Conservation (phyloP, 2,797 vertebrate species). For the Triplophysa yarkandensis region DNA sequence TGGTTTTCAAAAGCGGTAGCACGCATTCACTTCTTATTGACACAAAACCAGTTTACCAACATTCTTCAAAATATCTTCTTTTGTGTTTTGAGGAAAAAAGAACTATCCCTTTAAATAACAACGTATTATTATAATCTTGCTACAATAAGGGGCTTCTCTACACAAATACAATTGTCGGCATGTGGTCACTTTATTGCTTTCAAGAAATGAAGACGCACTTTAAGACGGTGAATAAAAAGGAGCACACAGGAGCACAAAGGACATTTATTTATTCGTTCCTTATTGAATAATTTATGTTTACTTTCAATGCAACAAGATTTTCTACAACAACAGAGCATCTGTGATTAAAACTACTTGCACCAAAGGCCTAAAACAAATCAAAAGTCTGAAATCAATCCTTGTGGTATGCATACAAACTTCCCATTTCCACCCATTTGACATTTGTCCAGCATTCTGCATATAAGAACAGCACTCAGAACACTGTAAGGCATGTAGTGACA, state of each 20-base stretch:
- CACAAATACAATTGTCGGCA: slow-evolving; percentile 18
- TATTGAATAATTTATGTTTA: slow-evolving; percentile 12
- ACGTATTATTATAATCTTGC: not conserved
- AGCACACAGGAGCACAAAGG: slow-evolving; percentile 26
- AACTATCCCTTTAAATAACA: too few relatives aligned
- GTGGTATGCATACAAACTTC: slow-evolving; percentile 73
- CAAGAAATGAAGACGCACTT: not conserved
- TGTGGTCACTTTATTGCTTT: slow-evolving; percentile 16
- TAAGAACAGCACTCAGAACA: slow-evolving; percentile 42
- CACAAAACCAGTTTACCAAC: too few relatives aligned
- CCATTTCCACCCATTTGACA: slow-evolving; percentile 69
- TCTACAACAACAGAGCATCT: slow-evolving; percentile 54
- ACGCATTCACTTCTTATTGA: too few relatives aligned
- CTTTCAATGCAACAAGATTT: slow-evolving; percentile 37
- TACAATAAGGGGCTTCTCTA: not conserved
- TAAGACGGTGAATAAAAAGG: slow-evolving; percentile 8
- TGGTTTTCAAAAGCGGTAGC: too few relatives aligned
- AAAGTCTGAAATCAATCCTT: slow-evolving; percentile 50
- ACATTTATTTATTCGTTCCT: slow-evolving; percentile 37
- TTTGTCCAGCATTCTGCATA: slow-evolving; percentile 66
- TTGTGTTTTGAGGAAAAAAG: too few relatives aligned
- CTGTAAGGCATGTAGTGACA: slow-evolving; percentile 57
- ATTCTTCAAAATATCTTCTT: too few relatives aligned
- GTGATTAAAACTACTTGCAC: slow-evolving; percentile 33
- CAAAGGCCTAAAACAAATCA: not conserved